Conservation (phyloP, 2,888 invertebrate species). For the Melanchra persicariae region DNA sequence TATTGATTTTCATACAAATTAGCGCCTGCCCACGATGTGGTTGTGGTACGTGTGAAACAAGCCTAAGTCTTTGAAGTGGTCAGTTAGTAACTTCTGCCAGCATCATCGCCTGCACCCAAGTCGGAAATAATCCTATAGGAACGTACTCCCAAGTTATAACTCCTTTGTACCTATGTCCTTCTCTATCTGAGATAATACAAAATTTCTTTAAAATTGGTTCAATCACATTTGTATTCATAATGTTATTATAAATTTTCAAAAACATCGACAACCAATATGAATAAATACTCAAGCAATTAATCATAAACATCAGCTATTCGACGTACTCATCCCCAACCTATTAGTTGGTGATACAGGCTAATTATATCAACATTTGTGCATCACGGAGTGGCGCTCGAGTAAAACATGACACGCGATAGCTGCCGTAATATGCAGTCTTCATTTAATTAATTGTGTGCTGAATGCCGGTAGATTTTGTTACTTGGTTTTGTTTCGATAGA, state of each 20-base stretch:
- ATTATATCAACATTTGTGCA: constrained; percentile 11
- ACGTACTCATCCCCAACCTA: not conserved
- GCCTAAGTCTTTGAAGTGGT: too few relatives aligned
- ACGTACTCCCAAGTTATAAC: too few relatives aligned
- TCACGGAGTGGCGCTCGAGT: not conserved
- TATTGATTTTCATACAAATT: too few relatives aligned
- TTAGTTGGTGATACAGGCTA: constrained; percentile 3
- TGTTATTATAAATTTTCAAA: not conserved
- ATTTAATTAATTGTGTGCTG: not conserved
- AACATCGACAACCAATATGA: not conserved
- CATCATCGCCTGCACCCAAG: too few relatives aligned
- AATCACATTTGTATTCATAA: too few relatives aligned
- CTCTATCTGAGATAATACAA: too few relatives aligned
- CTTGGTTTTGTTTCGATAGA: not conserved
- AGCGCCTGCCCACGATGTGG: too few relatives aligned
- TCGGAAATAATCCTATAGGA: too few relatives aligned
- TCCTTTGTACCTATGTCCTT: too few relatives aligned
- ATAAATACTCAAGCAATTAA: not conserved
- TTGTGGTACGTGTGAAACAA: too few relatives aligned
- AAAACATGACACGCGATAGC: constrained; percentile 5
- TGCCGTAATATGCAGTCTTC: not conserved
- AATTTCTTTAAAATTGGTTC: too few relatives aligned
- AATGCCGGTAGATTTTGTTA: constrained; percentile 3
- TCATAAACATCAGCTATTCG: not conserved
- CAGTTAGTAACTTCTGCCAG: too few relatives aligned